Percentiles rank a stretch among this genome's conserved stretches.
These are phyloP conservation scores for Plecotus auritus DNA, from an alignment of 2,113 vertebrate species.

Conservation along the genomic window DNA sequence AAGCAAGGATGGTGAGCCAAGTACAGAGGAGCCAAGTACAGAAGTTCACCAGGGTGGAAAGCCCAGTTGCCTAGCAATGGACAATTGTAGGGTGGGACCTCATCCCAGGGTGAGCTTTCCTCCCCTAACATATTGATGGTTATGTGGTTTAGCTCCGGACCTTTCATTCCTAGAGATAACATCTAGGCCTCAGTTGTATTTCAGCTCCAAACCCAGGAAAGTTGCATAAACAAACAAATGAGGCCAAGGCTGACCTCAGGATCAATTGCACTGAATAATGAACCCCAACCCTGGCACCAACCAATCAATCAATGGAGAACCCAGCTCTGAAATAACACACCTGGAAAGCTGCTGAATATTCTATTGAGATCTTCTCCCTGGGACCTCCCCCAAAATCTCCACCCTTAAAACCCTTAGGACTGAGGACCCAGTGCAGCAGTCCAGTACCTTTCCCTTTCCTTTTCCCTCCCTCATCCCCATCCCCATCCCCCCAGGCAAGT, in stretches of 20 bases:
- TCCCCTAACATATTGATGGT: neutral
- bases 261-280: neutral
- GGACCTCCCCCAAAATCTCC: neutral
- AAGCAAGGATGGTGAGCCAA: neutral
- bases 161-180: neutral
- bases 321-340: neutral
- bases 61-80: neutral
- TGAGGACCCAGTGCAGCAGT: neutral
- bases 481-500: neutral
- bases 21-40: neutral
- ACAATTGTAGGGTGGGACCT: neutral
- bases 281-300: too few species aligned
- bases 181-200: neutral
- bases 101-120: neutral
- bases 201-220: neutral
- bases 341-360: neutral
- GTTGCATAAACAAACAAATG: neutral
- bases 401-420: neutral
- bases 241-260: neutral
- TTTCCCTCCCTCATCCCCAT: neutral
- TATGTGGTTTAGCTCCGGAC: neutral
- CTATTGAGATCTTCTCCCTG: neutral
- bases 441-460: neutral
- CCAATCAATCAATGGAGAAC: neutral
- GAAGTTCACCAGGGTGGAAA: neutral